Evolutionary conservation across 2,888 invertebrate genomes (phyloP).

Genomic region (Hydrotaea cyrtoneurina): DNA sequence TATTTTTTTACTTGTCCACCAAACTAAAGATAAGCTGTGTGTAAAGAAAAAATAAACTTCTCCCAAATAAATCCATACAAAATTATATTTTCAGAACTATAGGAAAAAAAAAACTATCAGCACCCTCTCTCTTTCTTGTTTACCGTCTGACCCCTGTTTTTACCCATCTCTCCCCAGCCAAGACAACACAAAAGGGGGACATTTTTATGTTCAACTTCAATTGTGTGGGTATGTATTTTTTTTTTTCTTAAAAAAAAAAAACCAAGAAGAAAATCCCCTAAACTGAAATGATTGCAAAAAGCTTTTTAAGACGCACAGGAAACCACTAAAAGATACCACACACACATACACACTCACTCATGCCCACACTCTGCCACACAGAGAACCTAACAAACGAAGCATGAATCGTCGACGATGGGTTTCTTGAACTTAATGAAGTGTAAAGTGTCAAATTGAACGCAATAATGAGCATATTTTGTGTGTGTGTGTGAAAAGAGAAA

Average conservation of each 20-base stretch:
- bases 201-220: slow-evolving; percentile 2
- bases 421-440: slow-evolving; percentile 53
- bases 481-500: neutral
- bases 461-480: neutral
- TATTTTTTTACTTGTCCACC: neutral
- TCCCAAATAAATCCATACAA: neutral
- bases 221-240: neutral
- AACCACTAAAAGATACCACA: slow-evolving; percentile 27
- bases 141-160: too few species aligned
- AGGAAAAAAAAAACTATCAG: too few species aligned
- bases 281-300: slow-evolving; percentile 29
- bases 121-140: neutral
- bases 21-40: neutral
- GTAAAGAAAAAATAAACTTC: neutral
- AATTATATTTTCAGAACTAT: neutral
- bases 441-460: slow-evolving; percentile 50
- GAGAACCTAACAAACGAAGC: neutral
- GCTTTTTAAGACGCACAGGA: slow-evolving; percentile 34
- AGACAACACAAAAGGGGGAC: neutral
- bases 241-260: neutral
- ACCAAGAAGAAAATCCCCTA: slow-evolving; percentile 3
- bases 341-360: neutral
- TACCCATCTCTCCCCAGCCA: too few species aligned
- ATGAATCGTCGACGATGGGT: neutral
- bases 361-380: neutral